Evolutionary conservation across 2,888 invertebrate species (phyloP).

Genomic region (Mongoloraphidia duomilia): DNA sequence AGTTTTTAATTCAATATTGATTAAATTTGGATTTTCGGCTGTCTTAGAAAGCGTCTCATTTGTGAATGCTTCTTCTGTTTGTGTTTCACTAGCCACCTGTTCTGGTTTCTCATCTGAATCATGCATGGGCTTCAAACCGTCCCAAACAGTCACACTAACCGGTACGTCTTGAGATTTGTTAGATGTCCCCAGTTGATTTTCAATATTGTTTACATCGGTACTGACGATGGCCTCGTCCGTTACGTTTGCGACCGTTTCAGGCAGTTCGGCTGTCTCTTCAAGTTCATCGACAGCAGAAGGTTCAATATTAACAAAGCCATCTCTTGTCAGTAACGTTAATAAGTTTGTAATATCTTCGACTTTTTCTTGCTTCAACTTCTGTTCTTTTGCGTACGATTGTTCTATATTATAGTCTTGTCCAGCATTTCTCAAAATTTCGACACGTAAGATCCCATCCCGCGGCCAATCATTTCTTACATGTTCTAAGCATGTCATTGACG

Average conservation of each 20-base stretch:
- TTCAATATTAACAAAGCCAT: slow-evolving; percentile 55
- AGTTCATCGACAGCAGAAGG: slow-evolving; percentile 43
- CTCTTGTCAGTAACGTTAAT: slow-evolving; percentile 47
- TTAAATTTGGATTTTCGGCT: neutral
- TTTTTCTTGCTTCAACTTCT: slow-evolving; percentile 49
- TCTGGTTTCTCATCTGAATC: slow-evolving; percentile 1
- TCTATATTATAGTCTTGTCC: slow-evolving; percentile 62
- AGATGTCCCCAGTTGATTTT: neutral
- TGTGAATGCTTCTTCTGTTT: neutral
- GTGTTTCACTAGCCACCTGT: neutral
- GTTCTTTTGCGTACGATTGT: slow-evolving; percentile 73
- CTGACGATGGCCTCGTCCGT: neutral
- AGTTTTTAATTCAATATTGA: slow-evolving; percentile 24
- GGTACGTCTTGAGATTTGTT: neutral
- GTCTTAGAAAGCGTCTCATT: neutral
- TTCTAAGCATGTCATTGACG: slow-evolving; percentile 86
- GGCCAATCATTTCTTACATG: slow-evolving; percentile 86
- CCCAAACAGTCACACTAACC: slow-evolving; percentile 21
- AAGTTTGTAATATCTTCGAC: slow-evolving; percentile 41
- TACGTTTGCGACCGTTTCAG: neutral
- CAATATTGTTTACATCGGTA: neutral
- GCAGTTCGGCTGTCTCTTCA: neutral
- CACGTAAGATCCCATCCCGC: slow-evolving; percentile 82
- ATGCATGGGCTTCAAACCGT: slow-evolving; percentile 19
- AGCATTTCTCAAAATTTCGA: slow-evolving; percentile 67